phyloP scores from a whole-genome alignment of 1,140 invertebrate species.

The Hestina assimilis region DNA sequence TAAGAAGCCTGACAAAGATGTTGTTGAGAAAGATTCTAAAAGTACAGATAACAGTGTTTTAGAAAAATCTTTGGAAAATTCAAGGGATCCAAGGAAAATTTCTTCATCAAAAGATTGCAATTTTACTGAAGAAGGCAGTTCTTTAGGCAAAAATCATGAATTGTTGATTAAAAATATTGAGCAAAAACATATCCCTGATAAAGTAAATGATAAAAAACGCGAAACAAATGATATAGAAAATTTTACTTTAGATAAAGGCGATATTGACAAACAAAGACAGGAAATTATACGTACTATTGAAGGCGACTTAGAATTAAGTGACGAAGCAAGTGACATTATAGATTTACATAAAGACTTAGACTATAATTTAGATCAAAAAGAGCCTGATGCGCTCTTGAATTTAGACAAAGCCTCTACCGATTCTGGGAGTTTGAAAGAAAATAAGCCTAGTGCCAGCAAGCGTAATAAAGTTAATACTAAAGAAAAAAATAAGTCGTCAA shows the following conservation, averaged over 20 bases:
- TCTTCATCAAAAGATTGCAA: too few species aligned
- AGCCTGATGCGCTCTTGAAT: neutral
- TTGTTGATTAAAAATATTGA: too few species aligned
- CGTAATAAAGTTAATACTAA: neutral
- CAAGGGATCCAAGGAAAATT: neutral
- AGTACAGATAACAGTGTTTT: neutral
- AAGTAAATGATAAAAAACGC: neutral
- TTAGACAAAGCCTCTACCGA: neutral
- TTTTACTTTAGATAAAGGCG: constrained; percentile 1
- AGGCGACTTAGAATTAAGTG: constrained; percentile 64
- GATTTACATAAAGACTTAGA: constrained; percentile 23
- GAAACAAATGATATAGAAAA: neutral
- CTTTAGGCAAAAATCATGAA: too few species aligned
- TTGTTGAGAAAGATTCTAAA: neutral
- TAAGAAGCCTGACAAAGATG: constrained; percentile 9
- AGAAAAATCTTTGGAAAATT: neutral
- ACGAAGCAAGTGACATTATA: constrained; percentile 54
- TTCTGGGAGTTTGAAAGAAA: neutral
- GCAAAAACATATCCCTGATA: neutral
- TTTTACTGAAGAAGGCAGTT: too few species aligned
- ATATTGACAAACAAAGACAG: constrained; percentile 14
- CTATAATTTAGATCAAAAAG: neutral
- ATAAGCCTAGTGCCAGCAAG: neutral
- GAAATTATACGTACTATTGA: constrained; percentile 36
- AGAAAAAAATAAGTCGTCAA: constrained; percentile 1